Conservation (phyloP, 2,113 vertebrate genomes). For the Zosterops japonicus region DNA sequence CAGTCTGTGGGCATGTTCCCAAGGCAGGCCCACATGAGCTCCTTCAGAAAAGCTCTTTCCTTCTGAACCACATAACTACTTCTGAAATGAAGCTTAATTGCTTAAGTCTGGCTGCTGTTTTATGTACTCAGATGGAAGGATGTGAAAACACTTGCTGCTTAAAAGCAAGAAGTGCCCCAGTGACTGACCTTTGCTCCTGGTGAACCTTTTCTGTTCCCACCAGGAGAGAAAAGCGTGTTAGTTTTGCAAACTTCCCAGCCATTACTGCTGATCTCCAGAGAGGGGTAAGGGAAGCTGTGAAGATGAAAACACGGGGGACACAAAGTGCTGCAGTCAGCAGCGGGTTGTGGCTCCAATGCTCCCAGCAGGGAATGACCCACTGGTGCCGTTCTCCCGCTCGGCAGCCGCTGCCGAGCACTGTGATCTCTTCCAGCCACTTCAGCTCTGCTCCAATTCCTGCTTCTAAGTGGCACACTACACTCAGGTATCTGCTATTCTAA, state of each 20-base stretch:
- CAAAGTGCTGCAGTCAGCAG: neutral
- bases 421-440: neutral
- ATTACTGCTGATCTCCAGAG: neutral
- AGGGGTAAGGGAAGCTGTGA: neutral
- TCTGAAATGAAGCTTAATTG: slow-evolving; percentile 2
- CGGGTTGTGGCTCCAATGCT: neutral
- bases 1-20: neutral
- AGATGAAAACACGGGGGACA: neutral
- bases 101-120: neutral
- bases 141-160: neutral
- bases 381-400: neutral
- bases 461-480: neutral
- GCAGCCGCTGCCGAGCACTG: rapidly evolving
- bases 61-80: neutral
- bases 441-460: neutral
- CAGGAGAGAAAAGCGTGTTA: neutral
- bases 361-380: neutral
- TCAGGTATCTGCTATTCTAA: neutral
- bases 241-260: neutral
- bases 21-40: neutral
- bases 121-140: neutral
- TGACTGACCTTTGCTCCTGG: neutral
- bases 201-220: neutral
- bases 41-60: neutral
- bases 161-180: neutral